Conservation (phyloP, 1,140 invertebrate species). For the Carposina sasakii region DNA sequence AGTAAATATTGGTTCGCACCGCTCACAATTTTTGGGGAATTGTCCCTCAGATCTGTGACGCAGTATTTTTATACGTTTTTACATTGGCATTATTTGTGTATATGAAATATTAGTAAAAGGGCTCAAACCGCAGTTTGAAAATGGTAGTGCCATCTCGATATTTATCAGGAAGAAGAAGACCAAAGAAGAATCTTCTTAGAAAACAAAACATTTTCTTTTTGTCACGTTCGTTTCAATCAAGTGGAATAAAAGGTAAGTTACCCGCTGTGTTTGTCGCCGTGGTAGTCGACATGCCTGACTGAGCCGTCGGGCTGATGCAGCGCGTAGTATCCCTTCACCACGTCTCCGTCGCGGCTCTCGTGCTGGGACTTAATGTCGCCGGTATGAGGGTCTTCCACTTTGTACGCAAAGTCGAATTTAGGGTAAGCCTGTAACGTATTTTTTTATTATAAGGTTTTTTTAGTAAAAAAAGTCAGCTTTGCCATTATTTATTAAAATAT, state of each 20-base stretch:
- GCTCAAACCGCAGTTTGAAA: too few species aligned
- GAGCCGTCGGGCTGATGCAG: conserved; percentile 71
- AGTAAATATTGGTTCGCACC: too few species aligned
- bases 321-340: conserved; percentile 70
- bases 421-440: conserved; percentile 36
- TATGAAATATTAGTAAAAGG: too few species aligned
- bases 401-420: conserved; percentile 51
- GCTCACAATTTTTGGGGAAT: too few species aligned
- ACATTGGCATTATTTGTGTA: too few species aligned
- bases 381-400: conserved; percentile 27
- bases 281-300: conserved; percentile 67
- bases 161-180: not conserved
- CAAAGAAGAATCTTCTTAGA: not conserved
- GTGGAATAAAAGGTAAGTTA: conserved; percentile 21
- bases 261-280: conserved; percentile 63
- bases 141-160: not conserved
- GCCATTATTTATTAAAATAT: not conserved
- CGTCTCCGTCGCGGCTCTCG: conserved; percentile 73
- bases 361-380: conserved; percentile 69
- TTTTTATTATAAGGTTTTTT: not conserved
- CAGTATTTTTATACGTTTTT: too few species aligned
- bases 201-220: too few species aligned
- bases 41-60: too few species aligned
- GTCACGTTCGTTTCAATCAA: conserved; percentile 1
- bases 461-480: not conserved